A percentile compares a stretch with the other conserved stretches of the same genome.
Evolutionary conservation across 2,113 vertebrate species (phyloP).

Genomic region (Tautogolabrus adspersus): DNA sequence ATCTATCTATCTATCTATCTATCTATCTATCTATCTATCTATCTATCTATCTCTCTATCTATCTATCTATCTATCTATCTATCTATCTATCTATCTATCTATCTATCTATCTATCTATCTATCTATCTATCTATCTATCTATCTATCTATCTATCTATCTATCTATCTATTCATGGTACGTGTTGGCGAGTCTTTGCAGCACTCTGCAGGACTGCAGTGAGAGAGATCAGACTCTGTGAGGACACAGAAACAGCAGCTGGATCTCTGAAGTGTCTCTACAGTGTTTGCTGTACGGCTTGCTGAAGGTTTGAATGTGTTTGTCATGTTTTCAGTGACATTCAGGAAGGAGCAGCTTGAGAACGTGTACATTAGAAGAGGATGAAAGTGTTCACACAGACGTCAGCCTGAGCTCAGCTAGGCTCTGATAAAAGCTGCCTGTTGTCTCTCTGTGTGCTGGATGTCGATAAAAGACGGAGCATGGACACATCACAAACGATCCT

Average conservation of each 20-base stretch:
- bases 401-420: slow-evolving; percentile 7
- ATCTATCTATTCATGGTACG: slow-evolving; percentile 4
- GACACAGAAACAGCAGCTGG: no score
- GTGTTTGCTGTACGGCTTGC: no score
- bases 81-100: neutral
- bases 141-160: slow-evolving; percentile 10
- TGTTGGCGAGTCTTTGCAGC: no score
- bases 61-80: neutral
- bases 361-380: no score
- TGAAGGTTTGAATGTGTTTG: no score
- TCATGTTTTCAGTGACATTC: no score
- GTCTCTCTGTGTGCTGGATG: slow-evolving; percentile 46
- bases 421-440: slow-evolving; percentile 29
- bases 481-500: slow-evolving; percentile 50
- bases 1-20: slow-evolving; percentile 8
- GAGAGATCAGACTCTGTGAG: no score
- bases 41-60: slow-evolving; percentile 5
- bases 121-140: neutral
- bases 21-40: neutral
- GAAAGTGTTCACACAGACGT: slow-evolving; percentile 8
- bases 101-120: neutral
- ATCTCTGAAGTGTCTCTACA: no score
- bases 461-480: slow-evolving; percentile 49
- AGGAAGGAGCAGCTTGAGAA: no score
- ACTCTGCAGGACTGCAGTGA: no score